These are phyloP conservation scores for Amblyopsis hoosieri DNA, from an alignment of 2,797 vertebrate species.

Conservation along the genomic window DNA sequence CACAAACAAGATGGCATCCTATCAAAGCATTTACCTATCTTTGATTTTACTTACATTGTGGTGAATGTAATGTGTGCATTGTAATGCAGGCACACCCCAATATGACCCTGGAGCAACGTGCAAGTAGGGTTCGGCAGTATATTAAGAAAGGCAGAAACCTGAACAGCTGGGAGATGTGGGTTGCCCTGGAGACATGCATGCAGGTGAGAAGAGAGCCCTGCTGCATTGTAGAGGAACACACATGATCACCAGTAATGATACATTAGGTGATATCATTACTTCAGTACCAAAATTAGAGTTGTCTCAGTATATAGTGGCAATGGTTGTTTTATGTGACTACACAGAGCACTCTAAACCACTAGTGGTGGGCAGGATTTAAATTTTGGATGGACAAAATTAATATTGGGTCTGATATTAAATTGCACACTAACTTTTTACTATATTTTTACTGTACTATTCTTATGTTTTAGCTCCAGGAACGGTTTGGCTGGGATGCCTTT, in stretches of 20 bases:
- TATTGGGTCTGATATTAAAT: too few species aligned
- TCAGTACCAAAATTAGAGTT: not conserved
- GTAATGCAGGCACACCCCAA: slow-evolving; percentile 61
- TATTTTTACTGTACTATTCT: not conserved
- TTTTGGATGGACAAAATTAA: too few species aligned
- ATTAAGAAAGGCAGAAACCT: slow-evolving; percentile 65
- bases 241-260: not conserved
- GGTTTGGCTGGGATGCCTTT: slow-evolving; percentile 83
- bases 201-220: slow-evolving; percentile 74
- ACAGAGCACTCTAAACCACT: too few species aligned
- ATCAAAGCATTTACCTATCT: not conserved
- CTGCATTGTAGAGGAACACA: not conserved
- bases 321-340: too few species aligned
- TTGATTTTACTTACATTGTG: not conserved
- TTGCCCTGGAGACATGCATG: slow-evolving; percentile 89
- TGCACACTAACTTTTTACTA: not conserved
- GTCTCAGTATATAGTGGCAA: not conserved
- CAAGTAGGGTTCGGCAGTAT: slow-evolving; percentile 49
- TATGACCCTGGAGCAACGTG: slow-evolving; percentile 40
- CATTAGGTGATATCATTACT: not conserved
- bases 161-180: slow-evolving; percentile 76
- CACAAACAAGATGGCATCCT: too few species aligned
- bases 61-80: not conserved
- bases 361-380: too few species aligned
- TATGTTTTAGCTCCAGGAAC: slow-evolving; percentile 76